Evolutionary conservation across 2,113 vertebrate species (phyloP).

Genomic region (Telmatochromis brachygnathus): DNA sequence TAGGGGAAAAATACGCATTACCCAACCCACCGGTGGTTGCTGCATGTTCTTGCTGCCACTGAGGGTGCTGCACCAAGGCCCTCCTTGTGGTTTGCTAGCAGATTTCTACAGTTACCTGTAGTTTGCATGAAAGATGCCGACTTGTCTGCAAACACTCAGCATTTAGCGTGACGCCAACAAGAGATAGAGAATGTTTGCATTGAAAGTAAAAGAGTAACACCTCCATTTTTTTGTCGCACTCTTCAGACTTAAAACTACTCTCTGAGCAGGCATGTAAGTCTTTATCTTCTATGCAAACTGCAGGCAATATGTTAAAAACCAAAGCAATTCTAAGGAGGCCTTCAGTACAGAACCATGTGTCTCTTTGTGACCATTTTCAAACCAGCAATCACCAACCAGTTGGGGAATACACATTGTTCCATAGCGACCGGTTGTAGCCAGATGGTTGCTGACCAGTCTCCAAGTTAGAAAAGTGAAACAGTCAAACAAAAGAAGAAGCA

Average conservation of each 20-base stretch:
- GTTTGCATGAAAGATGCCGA: background rate
- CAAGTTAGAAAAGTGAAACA: background rate
- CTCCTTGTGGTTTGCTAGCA: background rate
- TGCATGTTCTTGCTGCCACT: background rate
- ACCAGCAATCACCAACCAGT: rapidly evolving
- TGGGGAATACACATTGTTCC: background rate
- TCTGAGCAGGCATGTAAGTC: rapidly evolving
- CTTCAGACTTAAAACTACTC: background rate
- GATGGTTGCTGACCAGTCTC: rapidly evolving
- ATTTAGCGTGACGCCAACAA: background rate
- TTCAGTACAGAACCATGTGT: rapidly evolving
- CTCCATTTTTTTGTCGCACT: background rate
- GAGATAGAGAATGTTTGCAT: rapidly evolving
- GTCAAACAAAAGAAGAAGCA: background rate
- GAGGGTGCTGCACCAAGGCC: background rate
- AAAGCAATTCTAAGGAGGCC: rapidly evolving
- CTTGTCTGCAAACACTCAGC: background rate
- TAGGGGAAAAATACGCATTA: background rate
- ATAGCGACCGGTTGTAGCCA: background rate
- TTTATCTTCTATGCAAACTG: background rate
- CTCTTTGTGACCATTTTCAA: background rate
- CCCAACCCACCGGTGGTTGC: rapidly evolving
- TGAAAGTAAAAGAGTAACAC: background rate
- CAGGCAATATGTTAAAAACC: background rate
- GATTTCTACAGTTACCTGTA: background rate